Evolutionary conservation across 2,888 invertebrate genomes (phyloP), one percentile per base, ranked within the genome.

Genomic region (Aquatica leii): DNA sequence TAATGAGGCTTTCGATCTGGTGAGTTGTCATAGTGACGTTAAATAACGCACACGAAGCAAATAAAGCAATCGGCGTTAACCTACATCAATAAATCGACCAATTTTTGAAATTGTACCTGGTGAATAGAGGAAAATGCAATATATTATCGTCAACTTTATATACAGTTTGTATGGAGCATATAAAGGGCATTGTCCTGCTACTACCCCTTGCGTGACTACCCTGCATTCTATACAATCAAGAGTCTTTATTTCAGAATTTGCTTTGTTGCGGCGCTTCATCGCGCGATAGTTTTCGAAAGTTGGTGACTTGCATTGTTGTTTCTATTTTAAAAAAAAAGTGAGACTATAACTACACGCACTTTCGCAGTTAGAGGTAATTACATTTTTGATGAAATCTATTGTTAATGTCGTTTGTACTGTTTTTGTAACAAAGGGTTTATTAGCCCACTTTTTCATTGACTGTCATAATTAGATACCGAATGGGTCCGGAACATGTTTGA

Each of bases 191-290:
- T 59, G 66, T 15, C 62, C 66, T 54, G 49, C 18, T 56, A 43
- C 58, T 40, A 62, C 66, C 66, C 24, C 66, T 66, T 50, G 66
- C 66, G 66, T 66, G 66, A 66, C 66, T 62, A 59, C 56, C 59
- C 57, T 24, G 17, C 58, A 49, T 59, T 55, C 55, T 58, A 15
- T 48, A 49, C 54, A 46, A 43, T 35, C 60, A 46, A 59, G 40
- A 48, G 49, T 50, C 53, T 40, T 46, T 49, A 20, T 18, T 18
- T 6, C 15, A 12, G 15, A 37, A 40, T 46, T 31, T n/a, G 12
- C 21, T 43, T 14, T n/a, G n/a, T n/a, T n/a, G n/a, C n/a, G n/a
- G n/a, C 24, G 24, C 24, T 24, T 24, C 24, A 24, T 24, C 24
- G 24, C 24, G 24, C 24, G 6, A 24, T 24, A 24, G 24, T 24